Evolutionary conservation across 2,797 vertebrate genomes (phyloP).

Genomic region (Siniperca undulata): DNA sequence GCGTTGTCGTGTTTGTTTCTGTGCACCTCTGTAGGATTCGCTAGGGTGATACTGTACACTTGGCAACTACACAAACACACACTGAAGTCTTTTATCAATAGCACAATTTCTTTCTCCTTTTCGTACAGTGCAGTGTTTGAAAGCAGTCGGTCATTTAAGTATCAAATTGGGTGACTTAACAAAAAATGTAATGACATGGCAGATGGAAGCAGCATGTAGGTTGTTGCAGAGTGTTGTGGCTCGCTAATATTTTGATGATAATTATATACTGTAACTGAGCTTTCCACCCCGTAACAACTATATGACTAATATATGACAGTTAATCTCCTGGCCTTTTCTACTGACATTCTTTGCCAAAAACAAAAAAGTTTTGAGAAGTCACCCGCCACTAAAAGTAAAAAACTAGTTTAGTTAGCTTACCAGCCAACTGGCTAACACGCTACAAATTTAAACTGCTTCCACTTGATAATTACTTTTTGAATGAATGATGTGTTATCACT

Average conservation of each 20-base stretch:
- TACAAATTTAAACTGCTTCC: neutral
- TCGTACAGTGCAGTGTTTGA: constrained; percentile 53
- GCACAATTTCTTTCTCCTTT: constrained; percentile 24
- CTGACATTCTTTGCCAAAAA: neutral
- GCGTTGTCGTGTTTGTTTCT: constrained; percentile 41
- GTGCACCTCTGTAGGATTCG: constrained; percentile 44
- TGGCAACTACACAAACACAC: constrained; percentile 41
- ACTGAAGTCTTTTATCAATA: constrained; percentile 26
- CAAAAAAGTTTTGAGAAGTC: neutral
- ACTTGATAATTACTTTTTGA: neutral
- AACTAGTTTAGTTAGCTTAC: neutral
- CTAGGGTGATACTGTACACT: constrained; percentile 37
- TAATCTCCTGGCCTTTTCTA: neutral
- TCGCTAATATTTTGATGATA: neutral
- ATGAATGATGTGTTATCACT: neutral
- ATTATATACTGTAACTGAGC: neutral
- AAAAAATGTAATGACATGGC: constrained; percentile 32
- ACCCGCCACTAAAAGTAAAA: neutral
- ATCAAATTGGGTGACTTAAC: constrained; percentile 22
- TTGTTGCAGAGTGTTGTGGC: constrained; percentile 10
- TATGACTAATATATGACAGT: neutral
- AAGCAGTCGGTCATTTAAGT: constrained; percentile 18
- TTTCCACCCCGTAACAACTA: neutral
- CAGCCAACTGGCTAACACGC: neutral
- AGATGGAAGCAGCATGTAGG: constrained; percentile 15